Evolutionary conservation across 2,113 vertebrate species (phyloP).

Genomic region (Thomomys bottae): DNA sequence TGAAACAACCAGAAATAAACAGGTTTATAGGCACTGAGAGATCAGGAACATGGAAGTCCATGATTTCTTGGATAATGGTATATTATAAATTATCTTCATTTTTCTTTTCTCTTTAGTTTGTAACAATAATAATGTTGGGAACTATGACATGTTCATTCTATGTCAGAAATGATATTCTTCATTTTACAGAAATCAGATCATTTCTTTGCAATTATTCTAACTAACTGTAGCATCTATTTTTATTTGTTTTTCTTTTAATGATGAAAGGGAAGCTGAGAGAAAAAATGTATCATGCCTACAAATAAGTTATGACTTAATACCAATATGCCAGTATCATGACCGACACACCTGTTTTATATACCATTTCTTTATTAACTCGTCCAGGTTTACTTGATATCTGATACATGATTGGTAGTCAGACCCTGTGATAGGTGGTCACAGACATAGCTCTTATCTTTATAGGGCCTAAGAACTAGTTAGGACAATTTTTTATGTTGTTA

Average conservation of each 20-base stretch:
- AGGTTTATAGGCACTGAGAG: background rate
- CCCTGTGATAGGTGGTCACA: background rate
- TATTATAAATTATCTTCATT: background rate
- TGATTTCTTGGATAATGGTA: background rate
- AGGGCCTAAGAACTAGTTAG: background rate
- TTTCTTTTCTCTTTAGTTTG: background rate
- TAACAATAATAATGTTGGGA: background rate
- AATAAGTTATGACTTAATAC: background rate
- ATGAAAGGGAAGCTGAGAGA: background rate
- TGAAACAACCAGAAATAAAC: background rate
- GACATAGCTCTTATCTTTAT: background rate
- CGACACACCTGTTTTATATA: background rate
- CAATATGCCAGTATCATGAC: background rate
- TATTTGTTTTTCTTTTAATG: background rate
- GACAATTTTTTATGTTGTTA: background rate
- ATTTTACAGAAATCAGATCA: background rate
- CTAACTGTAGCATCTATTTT: background rate
- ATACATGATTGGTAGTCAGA: background rate
- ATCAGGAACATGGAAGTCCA: slow-evolving; percentile 1
- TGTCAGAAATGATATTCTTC: background rate
- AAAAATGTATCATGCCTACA: background rate
- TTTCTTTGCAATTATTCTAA: background rate
- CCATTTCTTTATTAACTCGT: background rate
- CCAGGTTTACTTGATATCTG: background rate
- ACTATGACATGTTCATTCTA: background rate